Base-by-base conservation (phyloP, 2,797 vertebrate genomes). In the Sciurus vulgaris region DNA sequence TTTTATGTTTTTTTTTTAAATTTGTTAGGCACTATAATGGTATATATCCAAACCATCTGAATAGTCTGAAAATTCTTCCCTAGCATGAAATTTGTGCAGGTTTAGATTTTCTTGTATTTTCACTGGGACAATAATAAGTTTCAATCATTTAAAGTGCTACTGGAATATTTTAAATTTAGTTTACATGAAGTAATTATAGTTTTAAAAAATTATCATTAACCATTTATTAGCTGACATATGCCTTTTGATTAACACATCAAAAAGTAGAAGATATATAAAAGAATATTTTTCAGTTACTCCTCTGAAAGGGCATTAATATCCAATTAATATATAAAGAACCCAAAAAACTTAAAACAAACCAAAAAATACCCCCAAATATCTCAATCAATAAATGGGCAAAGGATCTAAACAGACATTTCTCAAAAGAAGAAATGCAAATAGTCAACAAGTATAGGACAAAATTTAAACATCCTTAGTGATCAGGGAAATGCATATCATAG, bases 81-180 rank as follows among this genome's bases (percentile, higher is more conserved):
- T 69, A 35, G 56, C 13, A 86, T 70, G 30, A 86, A 93, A 69
- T 5, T 76, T 69, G 26, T 59, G 73, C 5, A n/a, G 44, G 83
- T 94, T 94, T 89, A 54, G 14, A 49, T 47, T 88, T 47, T 70
- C 1, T 30, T 78, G 10, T 92, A 72, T 54, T 95, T 87, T 91
- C 70, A 65, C 2, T 44, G 41, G 70, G 30, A 65, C 26, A 28
- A 33, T 47, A 92, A 89, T n/a, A 20, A 65, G 56, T 89, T 87
- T 92, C 6, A 94, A 0, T 83, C 89, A 86, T 51, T 76, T 92
- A 76, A 96, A 93, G 72, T 83, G 12, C 30, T 79, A n/a, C 30
- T 90, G 8, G 77, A 92, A 54, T 74, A 35, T 72, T 86, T 91
- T 38, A 92, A 84, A 89, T 86, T 93, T 38, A 85, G n/a, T 28